phyloP scores from a whole-genome alignment of 1,140 invertebrate genomes.

The Bombus polaris region DNA sequence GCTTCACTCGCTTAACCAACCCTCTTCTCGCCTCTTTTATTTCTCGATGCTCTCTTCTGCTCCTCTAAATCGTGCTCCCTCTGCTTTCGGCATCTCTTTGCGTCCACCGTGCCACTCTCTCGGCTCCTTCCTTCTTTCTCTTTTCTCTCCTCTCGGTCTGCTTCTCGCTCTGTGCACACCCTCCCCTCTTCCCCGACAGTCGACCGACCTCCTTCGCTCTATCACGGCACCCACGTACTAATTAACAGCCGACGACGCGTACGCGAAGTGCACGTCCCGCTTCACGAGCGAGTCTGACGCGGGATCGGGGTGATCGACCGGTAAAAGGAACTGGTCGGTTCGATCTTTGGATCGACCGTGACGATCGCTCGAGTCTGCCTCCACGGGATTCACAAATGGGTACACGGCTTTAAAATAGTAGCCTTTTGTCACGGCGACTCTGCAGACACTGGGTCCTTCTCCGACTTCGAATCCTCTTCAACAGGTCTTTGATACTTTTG shows the following conservation, averaged over 20 bases:
- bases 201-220: not conserved
- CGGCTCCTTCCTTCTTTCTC: not conserved
- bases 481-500: not conserved
- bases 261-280: conserved; percentile 10
- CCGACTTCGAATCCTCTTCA: not conserved
- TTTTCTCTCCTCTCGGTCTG: too few relatives aligned
- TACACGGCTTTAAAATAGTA: conserved; percentile 4
- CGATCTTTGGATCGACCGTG: conserved; percentile 45
- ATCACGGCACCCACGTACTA: conserved; percentile 56
- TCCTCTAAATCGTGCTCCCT: conserved; percentile 32
- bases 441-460: not conserved
- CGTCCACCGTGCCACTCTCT: conserved; percentile 3
- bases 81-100: conserved; percentile 45
- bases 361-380: conserved; percentile 35
- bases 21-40: conserved; percentile 43
- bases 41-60: conserved; percentile 60
- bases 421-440: not conserved
- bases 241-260: conserved; percentile 52
- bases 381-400: not conserved
- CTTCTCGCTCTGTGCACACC: not conserved
- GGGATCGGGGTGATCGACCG: conserved; percentile 62
- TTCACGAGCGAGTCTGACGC: conserved; percentile 1
- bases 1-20: conserved; percentile 34
- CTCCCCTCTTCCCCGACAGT: conserved; percentile 12
- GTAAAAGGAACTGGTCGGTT: conserved; percentile 52